phyloP scores from a whole-genome alignment of 2,888 invertebrate genomes.

The Tetragnatha montana region DNA sequence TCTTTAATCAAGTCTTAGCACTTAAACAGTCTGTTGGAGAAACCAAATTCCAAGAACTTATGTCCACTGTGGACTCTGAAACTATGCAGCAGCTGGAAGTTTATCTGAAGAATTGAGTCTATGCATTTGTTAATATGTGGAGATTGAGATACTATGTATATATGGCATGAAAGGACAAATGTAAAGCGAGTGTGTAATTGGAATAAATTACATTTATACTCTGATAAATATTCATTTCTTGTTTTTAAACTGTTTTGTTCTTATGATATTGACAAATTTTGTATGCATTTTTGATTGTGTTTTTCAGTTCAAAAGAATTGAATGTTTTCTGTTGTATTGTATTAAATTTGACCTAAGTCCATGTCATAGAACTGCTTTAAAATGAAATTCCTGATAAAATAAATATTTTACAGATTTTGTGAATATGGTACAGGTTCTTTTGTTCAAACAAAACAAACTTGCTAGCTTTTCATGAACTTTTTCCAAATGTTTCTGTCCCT shows the following conservation, averaged over 20 bases:
- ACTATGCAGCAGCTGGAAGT: slow-evolving; percentile 82
- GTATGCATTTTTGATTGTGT: not conserved
- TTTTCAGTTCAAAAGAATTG: not conserved
- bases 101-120: slow-evolving; percentile 54
- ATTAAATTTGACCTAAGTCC: not conserved
- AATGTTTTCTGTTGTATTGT: not conserved
- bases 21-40: slow-evolving; percentile 85
- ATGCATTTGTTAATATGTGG: slow-evolving; percentile 28
- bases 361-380: not conserved
- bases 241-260: not conserved
- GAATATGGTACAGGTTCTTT: no score
- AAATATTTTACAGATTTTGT: not conserved
- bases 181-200: slow-evolving; percentile 6
- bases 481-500: no score
- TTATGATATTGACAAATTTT: not conserved
- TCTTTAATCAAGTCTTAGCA: slow-evolving; percentile 80
- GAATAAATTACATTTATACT: slow-evolving; percentile 44
- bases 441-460: no score
- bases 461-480: no score
- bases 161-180: slow-evolving; percentile 35
- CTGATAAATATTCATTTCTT: slow-evolving; percentile 1
- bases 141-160: slow-evolving; percentile 22
- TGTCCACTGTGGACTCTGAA: slow-evolving; percentile 84
- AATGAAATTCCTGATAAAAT: not conserved
- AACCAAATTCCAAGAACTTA: slow-evolving; percentile 84